Base-by-base conservation (phyloP, 2,888 invertebrate species). In the Acanthosoma haemorrhoidale region DNA sequence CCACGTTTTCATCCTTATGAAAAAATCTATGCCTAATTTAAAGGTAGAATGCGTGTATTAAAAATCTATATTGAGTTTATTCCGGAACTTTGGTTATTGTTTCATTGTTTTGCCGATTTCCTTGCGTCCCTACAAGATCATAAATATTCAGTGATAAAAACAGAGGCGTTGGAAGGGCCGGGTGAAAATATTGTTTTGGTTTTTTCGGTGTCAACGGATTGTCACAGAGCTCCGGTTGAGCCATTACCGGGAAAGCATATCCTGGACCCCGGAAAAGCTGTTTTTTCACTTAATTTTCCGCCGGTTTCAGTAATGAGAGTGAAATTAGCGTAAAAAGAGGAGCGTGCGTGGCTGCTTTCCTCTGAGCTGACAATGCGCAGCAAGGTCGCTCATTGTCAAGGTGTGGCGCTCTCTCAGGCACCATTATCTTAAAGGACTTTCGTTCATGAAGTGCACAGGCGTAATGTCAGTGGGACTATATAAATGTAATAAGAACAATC, bases 301-400 rank as follows among this genome's bases (percentile, higher is more conserved):
- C 25, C 18, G n/a, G 51, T 51, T n/a, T 29, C 25, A 51, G 51
- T 51, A 51, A 51, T 51, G 51, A 51, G 51, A 51, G 51, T 51
- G 51, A 51, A 51, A 51, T 51, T 51, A 51, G 51, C 51, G 51
- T 51, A 25, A 51, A 51, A 51, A 25, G 51, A 43, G 51, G 51
- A n/a, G 51, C 51, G 51, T 51, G 51, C 51, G 51, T 51, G 51
- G 29, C 21, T 3, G 29, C 51, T 51, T 51, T 51, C 43, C 51
- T 25, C 25, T n/a, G n/a, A n/a, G n/a, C 25, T 51, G 51, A 25
- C 51, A 51, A 51, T 51, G 51, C 51, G n/a, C 11, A 2, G n/a
- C 51, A 51, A 51, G 51, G 51, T 51, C 51, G 25, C n/a, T 25
- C 51, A 51, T 51, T 51, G 51, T 51, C 51, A 51, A 51, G 51